Evolutionary conservation across 2,888 invertebrate species (phyloP), one percentile per base, ranked within the genome.

Genomic region (Coelopa pilipes): DNA sequence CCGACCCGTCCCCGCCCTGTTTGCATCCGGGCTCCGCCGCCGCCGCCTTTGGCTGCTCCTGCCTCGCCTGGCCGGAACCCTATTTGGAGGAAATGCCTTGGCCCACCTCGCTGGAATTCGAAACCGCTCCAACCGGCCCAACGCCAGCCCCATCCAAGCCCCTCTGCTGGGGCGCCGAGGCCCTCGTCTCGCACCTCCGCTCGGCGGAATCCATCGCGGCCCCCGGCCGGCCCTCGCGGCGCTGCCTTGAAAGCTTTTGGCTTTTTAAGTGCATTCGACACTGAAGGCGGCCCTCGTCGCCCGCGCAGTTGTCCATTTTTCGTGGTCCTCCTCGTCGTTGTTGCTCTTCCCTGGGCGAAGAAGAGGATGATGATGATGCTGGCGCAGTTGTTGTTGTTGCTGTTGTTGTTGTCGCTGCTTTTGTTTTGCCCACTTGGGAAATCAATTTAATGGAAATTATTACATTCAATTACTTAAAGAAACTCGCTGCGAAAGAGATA

Each of bases 391-490:
- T 60, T 60, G 13, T 60, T 60, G 15, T 24, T 4, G 60, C 19
- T 24, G 21, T 7, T 15, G 17, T 66, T 47, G 17, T 15, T 19
- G 19, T 49, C 17, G 47, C 15, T 19, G 47, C 66, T 17, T 24
- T 63, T 63, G 55, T 11, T 53, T 34, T 15, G 17, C 24, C 4
- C 68, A 15, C 55, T 13, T 21, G 55, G 55, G 68, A 68, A 68
- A 68, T 68, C 55, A 68, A 12, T 68, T 68, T 68, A 68, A 68
- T 68, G 68, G 68, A 68, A 50, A 68, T 68, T 53, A 55, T 55
- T 55, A 55, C 55, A 68, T 68, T 68, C 68, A 68, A 68, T 68
- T 68, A 68, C 68, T 68, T 68, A 50, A 68, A 55, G 55, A 53
- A 34, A 34, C 34, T 34, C 34, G 34, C 34, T 34, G 34, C 34